Evolutionary conservation across 1,140 invertebrate species (phyloP).

Genomic region (Cotesia vestalis): DNA sequence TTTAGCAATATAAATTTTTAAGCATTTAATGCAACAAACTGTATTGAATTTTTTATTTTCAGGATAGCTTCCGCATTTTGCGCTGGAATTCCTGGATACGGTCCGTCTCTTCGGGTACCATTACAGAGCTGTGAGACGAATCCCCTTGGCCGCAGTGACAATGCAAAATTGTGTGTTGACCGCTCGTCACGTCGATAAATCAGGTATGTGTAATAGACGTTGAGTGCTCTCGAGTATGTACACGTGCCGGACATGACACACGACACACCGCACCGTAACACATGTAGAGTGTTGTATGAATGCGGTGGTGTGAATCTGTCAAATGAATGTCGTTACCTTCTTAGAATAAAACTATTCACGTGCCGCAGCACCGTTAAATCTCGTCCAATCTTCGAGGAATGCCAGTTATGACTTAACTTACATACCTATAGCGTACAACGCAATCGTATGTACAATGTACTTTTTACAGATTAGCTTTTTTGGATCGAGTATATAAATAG

Average conservation of each 20-base stretch:
- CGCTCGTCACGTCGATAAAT: constrained; percentile 48
- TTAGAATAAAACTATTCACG: constrained; percentile 37
- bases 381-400: constrained; percentile 32
- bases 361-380: constrained; percentile 56
- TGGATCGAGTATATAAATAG: too few relatives aligned
- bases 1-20: too few relatives aligned
- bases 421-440: background rate
- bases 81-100: constrained; percentile 47
- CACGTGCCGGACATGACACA: constrained; percentile 39
- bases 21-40: too few relatives aligned
- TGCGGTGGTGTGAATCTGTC: constrained; percentile 49
- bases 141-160: constrained; percentile 46
- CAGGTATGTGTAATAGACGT: constrained; percentile 33
- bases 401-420: background rate
- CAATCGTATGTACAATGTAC: background rate
- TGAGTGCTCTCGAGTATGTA: background rate
- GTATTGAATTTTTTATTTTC: background rate
- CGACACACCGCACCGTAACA: constrained; percentile 8
- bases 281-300: constrained; percentile 32
- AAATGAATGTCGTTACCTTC: constrained; percentile 50
- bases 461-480: too few relatives aligned
- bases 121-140: constrained; percentile 6
- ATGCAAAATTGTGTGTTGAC: constrained; percentile 47
- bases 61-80: constrained; percentile 51
- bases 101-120: constrained; percentile 48